Percentiles rank a stretch among this genome's conserved stretches.
These are phyloP conservation scores for Tanypteryx hageni DNA, from an alignment of 2,888 invertebrate species.

Conservation along the genomic window DNA sequence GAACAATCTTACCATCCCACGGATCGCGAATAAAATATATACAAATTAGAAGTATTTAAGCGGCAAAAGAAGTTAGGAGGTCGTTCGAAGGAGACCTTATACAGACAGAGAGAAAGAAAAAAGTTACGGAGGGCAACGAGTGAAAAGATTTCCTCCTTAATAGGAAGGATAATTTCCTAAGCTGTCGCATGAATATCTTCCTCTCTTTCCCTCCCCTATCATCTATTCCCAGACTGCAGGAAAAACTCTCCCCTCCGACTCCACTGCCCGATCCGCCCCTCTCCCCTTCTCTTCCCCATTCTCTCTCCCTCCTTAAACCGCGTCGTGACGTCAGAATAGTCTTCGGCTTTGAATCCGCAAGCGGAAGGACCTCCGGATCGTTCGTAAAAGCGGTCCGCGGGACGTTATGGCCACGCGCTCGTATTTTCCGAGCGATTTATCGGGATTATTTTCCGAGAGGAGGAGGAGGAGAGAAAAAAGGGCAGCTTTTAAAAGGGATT, in stretches of 20 bases:
- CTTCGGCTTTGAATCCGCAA: background rate
- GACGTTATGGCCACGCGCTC: background rate
- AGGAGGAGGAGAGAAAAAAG: background rate
- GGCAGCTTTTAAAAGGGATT: background rate
- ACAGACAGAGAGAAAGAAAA: background rate
- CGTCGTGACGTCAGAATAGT: background rate
- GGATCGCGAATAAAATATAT: no score
- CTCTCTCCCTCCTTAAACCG: background rate
- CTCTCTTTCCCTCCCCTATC: background rate
- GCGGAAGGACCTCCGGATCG: background rate
- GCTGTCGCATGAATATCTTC: background rate
- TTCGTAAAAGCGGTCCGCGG: background rate
- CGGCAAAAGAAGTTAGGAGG: background rate
- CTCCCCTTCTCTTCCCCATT: background rate
- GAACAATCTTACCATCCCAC: no score
- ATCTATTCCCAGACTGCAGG: background rate
- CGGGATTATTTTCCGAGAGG: background rate
- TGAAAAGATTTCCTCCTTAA: slow-evolving; percentile 10
- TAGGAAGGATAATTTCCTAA: background rate
- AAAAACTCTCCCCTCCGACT: background rate
- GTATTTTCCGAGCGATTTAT: background rate
- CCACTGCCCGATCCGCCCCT: background rate
- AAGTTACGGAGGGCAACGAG: background rate
- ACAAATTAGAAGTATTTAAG: background rate
- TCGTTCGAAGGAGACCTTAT: background rate